Evolutionary conservation across 2,888 invertebrate species (phyloP).

Genomic region (Sinopyrophorus schimmeli): DNA sequence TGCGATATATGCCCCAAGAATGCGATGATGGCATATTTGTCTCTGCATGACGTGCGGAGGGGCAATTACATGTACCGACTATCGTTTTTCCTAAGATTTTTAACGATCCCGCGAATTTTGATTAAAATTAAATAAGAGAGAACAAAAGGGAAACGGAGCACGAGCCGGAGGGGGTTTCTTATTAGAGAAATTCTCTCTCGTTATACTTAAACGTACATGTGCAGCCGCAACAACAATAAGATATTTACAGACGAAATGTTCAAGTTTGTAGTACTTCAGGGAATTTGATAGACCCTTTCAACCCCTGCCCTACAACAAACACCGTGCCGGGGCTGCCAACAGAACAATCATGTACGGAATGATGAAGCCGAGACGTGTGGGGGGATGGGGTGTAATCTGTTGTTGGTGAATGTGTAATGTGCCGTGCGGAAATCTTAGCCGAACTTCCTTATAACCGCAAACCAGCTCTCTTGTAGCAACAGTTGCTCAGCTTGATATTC

Average conservation of each 20-base stretch:
- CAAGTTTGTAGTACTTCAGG: constrained; percentile 34
- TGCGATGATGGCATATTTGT: constrained; percentile 54
- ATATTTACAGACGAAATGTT: constrained; percentile 36
- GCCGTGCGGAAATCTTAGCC: constrained; percentile 46
- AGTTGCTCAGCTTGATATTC: constrained; percentile 41
- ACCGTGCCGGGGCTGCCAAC: constrained; percentile 36
- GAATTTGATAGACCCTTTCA: constrained; percentile 38
- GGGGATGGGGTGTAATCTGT: constrained; percentile 38
- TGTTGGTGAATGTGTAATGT: constrained; percentile 47
- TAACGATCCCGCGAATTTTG: not conserved
- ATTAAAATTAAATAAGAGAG: not conserved
- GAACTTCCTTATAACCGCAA: constrained; percentile 44
- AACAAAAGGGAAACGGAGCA: not conserved
- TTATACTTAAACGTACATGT: constrained; percentile 9
- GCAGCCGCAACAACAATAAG: constrained; percentile 31
- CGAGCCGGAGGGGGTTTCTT: not conserved
- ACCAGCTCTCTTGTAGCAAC: constrained; percentile 41
- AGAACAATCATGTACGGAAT: constrained; percentile 39
- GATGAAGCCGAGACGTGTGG: constrained; percentile 34
- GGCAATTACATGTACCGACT: too few relatives aligned
- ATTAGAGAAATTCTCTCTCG: constrained; percentile 9
- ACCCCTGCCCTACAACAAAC: constrained; percentile 37
- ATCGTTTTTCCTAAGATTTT: constrained; percentile 10
- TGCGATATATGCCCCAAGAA: constrained; percentile 49
- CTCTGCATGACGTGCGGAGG: constrained; percentile 42